Evolutionary conservation across 2,113 vertebrate species (phyloP), one percentile per base, ranked within the genome.

Genomic region (Ochotona princeps): DNA sequence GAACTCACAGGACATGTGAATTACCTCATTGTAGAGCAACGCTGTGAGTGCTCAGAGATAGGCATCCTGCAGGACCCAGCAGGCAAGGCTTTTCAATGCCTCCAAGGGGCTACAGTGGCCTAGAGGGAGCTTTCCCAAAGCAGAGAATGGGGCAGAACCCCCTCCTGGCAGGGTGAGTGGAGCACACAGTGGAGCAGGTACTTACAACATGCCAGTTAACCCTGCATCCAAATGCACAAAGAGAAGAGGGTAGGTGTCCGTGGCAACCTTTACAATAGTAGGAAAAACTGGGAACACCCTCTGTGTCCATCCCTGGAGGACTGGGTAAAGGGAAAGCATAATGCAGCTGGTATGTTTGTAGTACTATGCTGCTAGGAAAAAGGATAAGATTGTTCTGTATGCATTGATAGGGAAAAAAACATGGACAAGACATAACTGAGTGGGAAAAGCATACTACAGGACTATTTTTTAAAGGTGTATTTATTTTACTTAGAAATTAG

Each of bases 1-100:
- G 87, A 90, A 80, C 75, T 30, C 91, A 87, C n/a, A 72, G 75
- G 75, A 87, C 87, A 93, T 89, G 80, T 91, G 84, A 89, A 95
- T 80, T 20, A 47, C 61, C 28, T 95, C 67, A 47, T 69, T 73
- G 35, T 18, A 51, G 73, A 15, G 63, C 23, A 60, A 91, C 0
- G 4, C 69, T 18, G 54, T 69, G 70, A n/a, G n/a, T n/a, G 75
- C 60, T 15, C 73, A 20, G 57, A 85, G 74, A 47, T 12, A 21
- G 3, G 26, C 63, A 9, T 21, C 8, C 5, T 44, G 54, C 44
- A 23, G 8, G 0, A 0, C 1, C 11, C 75, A 35, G 44, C 6
- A 17, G 12, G 26, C 15, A 67, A 13, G 14, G 8, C 12, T 18
- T 8, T 54, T 26, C 44, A 7, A 7, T 0, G 12, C n/a, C 73